Evolutionary conservation across 2,888 invertebrate species (phyloP).

Genomic region (Drosophila helvetica): DNA sequence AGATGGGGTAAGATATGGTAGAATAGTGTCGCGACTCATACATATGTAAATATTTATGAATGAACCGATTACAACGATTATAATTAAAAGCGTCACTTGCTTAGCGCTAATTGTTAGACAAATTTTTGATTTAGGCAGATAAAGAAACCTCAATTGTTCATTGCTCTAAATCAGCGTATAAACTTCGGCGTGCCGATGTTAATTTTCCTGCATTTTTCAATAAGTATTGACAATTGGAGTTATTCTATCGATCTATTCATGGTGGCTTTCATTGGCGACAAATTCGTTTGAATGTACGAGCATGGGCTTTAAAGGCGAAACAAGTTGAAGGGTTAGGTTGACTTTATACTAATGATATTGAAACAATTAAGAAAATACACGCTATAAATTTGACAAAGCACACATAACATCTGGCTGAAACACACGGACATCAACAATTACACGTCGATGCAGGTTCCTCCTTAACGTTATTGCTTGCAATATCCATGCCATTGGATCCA

Average conservation of each 20-base stretch:
- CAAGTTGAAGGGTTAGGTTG: constrained; percentile 6
- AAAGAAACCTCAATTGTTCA: background rate
- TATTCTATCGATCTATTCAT: background rate
- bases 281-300: background rate
- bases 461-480: constrained; percentile 50
- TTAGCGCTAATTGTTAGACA: background rate
- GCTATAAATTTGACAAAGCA: constrained; percentile 46
- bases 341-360: constrained; percentile 57
- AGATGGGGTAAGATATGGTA: no score
- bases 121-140: background rate
- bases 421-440: constrained; percentile 64
- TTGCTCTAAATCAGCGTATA: no score
- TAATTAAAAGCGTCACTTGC: background rate
- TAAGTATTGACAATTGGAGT: background rate
- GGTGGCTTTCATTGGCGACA: background rate
- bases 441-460: constrained; percentile 57
- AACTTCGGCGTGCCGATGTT: no score
- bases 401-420: background rate
- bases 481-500: constrained; percentile 53
- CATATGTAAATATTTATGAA: no score
- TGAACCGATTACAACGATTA: background rate
- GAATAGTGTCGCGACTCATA: no score
- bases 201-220: no score
- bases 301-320: background rate
- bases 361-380: constrained; percentile 64